Evolutionary conservation across 2,797 vertebrate species (phyloP).

Genomic region (Epinephelus coioides): DNA sequence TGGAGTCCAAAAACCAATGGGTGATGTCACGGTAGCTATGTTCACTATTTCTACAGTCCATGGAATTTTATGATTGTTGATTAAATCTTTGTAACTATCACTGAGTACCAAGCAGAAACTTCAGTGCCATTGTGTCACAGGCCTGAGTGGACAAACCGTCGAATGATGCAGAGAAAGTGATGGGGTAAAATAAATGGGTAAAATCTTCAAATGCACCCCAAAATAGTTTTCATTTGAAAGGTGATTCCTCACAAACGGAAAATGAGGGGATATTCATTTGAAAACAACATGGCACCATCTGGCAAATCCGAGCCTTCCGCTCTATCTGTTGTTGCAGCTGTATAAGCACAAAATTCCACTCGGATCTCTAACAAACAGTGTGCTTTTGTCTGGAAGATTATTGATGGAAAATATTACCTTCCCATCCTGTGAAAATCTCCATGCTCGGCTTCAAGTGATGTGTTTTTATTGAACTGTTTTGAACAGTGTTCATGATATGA

Average conservation of each 20-base stretch:
- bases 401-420: slow-evolving; percentile 17
- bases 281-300: neutral
- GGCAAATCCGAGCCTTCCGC: neutral
- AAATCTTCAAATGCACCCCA: neutral
- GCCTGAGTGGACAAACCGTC: too few relatives aligned
- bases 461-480: slow-evolving; percentile 37
- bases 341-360: neutral
- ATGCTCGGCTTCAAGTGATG: slow-evolving; percentile 7
- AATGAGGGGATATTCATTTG: neutral
- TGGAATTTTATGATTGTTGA: too few relatives aligned
- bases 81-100: neutral
- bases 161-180: neutral
- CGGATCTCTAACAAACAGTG: slow-evolving; percentile 8
- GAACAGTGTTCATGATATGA: slow-evolving; percentile 2
- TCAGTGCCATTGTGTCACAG: too few relatives aligned
- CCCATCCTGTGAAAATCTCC: slow-evolving; percentile 18
- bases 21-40: too few relatives aligned
- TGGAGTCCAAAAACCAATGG: too few relatives aligned
- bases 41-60: too few relatives aligned
- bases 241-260: neutral
- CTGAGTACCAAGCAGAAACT: neutral
- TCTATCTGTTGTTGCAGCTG: slow-evolving; percentile 26
- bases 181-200: neutral
- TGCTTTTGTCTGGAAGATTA: slow-evolving; percentile 21
- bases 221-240: neutral